Evolutionary conservation across 64 coral and sea anemone species (phyloP).

Genomic region (Actinia equina): DNA sequence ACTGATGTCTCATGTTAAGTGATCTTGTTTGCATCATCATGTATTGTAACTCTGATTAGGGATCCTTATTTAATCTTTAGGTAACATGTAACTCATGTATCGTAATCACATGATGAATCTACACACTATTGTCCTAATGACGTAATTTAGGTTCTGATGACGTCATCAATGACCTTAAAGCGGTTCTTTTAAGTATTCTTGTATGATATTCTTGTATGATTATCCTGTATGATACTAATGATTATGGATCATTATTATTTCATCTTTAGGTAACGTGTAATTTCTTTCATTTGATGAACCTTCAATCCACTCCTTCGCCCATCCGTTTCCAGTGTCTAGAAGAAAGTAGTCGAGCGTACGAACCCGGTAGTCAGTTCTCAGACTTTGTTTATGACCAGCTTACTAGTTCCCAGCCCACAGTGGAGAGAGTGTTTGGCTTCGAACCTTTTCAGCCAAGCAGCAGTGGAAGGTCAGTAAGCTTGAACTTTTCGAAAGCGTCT

Average conservation of each 20-base stretch:
- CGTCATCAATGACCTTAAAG: no score
- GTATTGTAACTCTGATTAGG: no score
- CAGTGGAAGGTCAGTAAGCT: not conserved
- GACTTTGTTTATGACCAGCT: slow-evolving; percentile 67
- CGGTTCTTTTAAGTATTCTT: no score
- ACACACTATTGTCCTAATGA: not conserved
- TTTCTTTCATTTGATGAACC: slow-evolving; percentile 92
- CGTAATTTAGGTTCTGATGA: no score
- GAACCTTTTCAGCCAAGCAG: slow-evolving; percentile 16
- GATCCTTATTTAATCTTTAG: no score
- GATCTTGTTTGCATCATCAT: no score
- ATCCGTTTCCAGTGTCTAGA: slow-evolving; percentile 86
- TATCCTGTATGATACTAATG: not conserved
- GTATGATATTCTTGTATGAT: no score
- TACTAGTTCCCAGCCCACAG: slow-evolving; percentile 32
- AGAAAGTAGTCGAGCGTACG: slow-evolving; percentile 83
- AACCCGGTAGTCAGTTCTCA: slow-evolving; percentile 93
- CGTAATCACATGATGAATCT: slow-evolving; percentile 83
- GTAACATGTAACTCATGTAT: not conserved
- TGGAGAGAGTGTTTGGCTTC: slow-evolving; percentile 52
- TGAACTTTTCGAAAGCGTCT: not conserved
- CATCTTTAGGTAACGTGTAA: slow-evolving; percentile 74
- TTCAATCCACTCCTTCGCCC: slow-evolving; percentile 53
- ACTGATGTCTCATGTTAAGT: no score
- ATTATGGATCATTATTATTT: not conserved